A percentile compares a stretch with the other conserved stretches of the same genome.
Conservation (phyloP, 1,140 invertebrate species). For the Drosophila yakuba region DNA sequence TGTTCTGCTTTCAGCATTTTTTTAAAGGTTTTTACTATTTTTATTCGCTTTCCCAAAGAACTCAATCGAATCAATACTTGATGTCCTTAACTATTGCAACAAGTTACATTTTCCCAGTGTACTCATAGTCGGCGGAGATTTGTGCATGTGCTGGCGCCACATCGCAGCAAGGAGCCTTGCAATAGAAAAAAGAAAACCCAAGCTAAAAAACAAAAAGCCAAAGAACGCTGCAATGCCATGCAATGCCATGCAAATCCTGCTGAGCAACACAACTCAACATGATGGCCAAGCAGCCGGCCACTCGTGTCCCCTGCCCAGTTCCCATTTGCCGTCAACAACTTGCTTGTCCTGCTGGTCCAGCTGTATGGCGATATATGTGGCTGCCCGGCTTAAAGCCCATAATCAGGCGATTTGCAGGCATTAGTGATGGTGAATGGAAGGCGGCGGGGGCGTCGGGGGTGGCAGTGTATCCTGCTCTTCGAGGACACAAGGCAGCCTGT, state of each 20-base stretch:
- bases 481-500: constrained; percentile 31
- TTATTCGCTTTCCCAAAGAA: neutral
- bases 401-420: constrained; percentile 80
- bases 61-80: no score
- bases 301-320: constrained; percentile 35
- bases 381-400: constrained; percentile 60
- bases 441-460: neutral
- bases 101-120: constrained; percentile 8
- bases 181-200: constrained; percentile 22
- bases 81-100: no score
- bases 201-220: constrained; percentile 27
- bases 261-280: constrained; percentile 70
- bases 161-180: constrained; percentile 57
- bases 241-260: constrained; percentile 76
- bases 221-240: constrained; percentile 70
- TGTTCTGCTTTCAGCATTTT: neutral
- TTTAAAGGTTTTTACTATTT: neutral
- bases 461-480: constrained; percentile 9
- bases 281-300: constrained; percentile 60
- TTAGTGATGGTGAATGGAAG: constrained; percentile 37
- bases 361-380: constrained; percentile 43
- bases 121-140: constrained; percentile 23
- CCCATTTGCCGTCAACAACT: constrained; percentile 46
- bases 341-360: constrained; percentile 36
- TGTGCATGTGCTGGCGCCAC: constrained; percentile 60